A percentile compares a stretch with the other conserved stretches of the same genome.
These are phyloP conservation scores for Potorous gilbertii DNA, from an alignment of 2,797 vertebrate genomes.

Conservation along the genomic window DNA sequence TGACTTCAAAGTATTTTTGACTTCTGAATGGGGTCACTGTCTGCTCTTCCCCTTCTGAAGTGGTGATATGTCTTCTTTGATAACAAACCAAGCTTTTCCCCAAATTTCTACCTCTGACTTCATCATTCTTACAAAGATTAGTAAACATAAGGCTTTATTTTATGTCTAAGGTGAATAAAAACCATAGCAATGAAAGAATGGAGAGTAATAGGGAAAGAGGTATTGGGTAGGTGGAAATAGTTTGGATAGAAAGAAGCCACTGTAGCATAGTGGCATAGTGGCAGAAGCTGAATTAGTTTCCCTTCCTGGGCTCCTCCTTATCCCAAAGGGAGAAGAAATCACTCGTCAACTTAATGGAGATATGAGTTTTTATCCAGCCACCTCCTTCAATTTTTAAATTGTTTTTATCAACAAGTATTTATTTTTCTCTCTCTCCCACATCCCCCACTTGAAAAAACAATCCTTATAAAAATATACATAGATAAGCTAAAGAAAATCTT, in stretches of 20 bases:
- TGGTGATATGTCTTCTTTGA: not conserved
- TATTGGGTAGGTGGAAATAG: not conserved
- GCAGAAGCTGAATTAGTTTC: not conserved
- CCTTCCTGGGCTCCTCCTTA: not conserved
- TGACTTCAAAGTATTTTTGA: not conserved
- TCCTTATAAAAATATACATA: not conserved
- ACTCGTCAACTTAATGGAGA: not conserved
- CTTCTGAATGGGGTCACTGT: not conserved
- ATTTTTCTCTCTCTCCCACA: not conserved
- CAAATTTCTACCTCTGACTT: not conserved
- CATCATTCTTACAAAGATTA: not conserved
- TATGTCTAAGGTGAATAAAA: not conserved
- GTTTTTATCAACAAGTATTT: not conserved
- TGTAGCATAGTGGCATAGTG: not conserved
- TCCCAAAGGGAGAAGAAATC: not conserved
- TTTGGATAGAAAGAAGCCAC: not conserved
- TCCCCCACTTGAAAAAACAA: not conserved
- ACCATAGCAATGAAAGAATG: not conserved
- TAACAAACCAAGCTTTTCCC: not conserved
- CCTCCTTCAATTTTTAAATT: not conserved
- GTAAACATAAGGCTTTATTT: not conserved
- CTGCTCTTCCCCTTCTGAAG: not conserved
- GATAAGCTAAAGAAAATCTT: not conserved
- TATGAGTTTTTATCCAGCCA: not conserved
- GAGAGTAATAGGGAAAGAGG: not conserved